These are phyloP conservation scores for Apis dorsata DNA, from an alignment of 1,140 invertebrate genomes.

Conservation along the genomic window DNA sequence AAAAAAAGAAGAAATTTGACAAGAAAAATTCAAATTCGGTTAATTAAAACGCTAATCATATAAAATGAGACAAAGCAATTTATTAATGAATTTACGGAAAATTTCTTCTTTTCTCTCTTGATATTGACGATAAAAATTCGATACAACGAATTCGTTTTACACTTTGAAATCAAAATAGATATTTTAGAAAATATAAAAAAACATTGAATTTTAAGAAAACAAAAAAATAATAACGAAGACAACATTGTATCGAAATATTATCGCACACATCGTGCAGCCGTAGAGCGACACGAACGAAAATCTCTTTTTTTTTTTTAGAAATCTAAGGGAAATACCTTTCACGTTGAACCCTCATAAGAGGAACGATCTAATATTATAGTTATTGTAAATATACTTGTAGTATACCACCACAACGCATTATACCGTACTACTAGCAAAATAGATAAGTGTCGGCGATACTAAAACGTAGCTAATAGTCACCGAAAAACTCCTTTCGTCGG, in stretches of 20 bases:
- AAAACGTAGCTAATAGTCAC: constrained; percentile 80
- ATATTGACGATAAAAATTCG: constrained; percentile 15
- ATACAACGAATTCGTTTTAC: constrained; percentile 9
- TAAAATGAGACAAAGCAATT: background rate
- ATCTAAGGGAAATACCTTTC: constrained; percentile 22
- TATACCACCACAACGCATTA: constrained; percentile 55
- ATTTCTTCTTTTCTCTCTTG: constrained; percentile 24
- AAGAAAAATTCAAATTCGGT: background rate
- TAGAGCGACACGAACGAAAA: background rate
- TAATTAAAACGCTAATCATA: background rate
- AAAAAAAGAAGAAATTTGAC: constrained; percentile 21
- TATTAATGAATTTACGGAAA: background rate
- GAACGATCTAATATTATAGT: constrained; percentile 5
- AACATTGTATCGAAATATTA: background rate
- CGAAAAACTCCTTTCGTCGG: constrained; percentile 80
- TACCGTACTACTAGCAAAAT: constrained; percentile 54
- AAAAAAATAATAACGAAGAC: constrained; percentile 6
- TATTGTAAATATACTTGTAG: constrained; percentile 35
- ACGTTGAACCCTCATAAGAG: constrained; percentile 13
- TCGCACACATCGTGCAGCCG: background rate
- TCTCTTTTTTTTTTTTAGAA: no score
- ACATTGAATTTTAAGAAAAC: background rate
- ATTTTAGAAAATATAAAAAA: no score
- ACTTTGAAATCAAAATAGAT: no score
- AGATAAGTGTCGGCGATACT: constrained; percentile 59